These are phyloP conservation scores for Meloidogyne exigua DNA, from an alignment of 1,140 invertebrate species.

Conservation along the genomic window DNA sequence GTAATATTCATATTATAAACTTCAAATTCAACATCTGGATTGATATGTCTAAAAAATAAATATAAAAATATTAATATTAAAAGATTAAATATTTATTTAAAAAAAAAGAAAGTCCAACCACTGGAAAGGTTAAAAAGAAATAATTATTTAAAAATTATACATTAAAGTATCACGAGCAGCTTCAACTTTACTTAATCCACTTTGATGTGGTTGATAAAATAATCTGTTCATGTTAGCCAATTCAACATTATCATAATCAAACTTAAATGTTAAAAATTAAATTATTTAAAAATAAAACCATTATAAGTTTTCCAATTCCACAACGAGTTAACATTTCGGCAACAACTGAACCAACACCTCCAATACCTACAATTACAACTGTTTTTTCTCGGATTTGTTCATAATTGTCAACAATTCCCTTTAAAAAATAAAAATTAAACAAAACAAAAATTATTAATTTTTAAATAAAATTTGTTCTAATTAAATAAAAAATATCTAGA, in stretches of 20 bases:
- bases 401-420: slow-evolving; percentile 99
- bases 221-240: slow-evolving; percentile 98
- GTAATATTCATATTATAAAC: slow-evolving; percentile 96
- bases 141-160: no score
- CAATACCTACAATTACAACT: slow-evolving; percentile 93
- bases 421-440: slow-evolving; percentile 68
- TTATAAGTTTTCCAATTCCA: slow-evolving; percentile 83
- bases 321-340: slow-evolving; percentile 96
- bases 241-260: slow-evolving; percentile 99
- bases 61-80: not conserved
- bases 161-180: slow-evolving; percentile 83
- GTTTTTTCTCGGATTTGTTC: slow-evolving; percentile 85
- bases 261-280: slow-evolving; percentile 64
- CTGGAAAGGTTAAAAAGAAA: no score
- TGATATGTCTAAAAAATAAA: slow-evolving; percentile 73
- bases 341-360: slow-evolving; percentile 96
- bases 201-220: slow-evolving; percentile 97
- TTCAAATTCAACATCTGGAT: slow-evolving; percentile 93
- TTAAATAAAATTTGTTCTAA: no score
- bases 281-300: no score
- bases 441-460: no score
- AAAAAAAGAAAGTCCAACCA: no score
- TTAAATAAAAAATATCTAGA: no score
- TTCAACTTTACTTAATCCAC: slow-evolving; percentile 91
- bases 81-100: not conserved